Percentiles rank a stretch among this genome's conserved stretches.
Conservation (phyloP, 2,113 vertebrate genomes). For the Pholis gunnellus region DNA sequence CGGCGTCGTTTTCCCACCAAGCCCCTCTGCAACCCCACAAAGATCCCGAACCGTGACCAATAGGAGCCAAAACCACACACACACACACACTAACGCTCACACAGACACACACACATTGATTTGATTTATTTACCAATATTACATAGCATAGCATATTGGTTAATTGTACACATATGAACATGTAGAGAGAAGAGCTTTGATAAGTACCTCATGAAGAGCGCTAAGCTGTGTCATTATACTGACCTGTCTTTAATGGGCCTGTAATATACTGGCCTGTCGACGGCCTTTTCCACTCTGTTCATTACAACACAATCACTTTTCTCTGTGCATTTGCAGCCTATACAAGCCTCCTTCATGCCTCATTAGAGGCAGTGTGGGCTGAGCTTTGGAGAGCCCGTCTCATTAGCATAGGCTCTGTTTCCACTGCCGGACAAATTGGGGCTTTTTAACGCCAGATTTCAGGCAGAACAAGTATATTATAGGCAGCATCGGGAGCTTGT, state of each 20-base stretch:
- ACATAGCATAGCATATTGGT: too few relatives aligned
- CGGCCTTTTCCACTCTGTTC: slow-evolving; percentile 98
- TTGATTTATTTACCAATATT: not conserved
- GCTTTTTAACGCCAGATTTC: slow-evolving; percentile 58
- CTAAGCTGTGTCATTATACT: slow-evolving; percentile 31
- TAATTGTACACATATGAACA: not conserved
- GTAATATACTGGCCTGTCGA: slow-evolving; percentile 90
- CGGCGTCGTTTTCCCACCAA: slow-evolving; percentile 88
- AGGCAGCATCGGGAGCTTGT: slow-evolving; percentile 25
- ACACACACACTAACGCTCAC: slow-evolving; percentile 42
- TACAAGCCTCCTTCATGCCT: slow-evolving; percentile 98
- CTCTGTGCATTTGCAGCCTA: slow-evolving; percentile 77
- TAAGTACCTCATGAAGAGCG: not conserved
- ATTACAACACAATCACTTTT: slow-evolving; percentile 97
- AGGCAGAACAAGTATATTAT: slow-evolving; percentile 52
- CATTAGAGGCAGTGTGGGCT: slow-evolving; percentile 87
- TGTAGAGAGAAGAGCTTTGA: not conserved
- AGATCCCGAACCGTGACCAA: slow-evolving; percentile 89
- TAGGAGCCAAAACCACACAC: slow-evolving; percentile 83
- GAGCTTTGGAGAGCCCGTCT: slow-evolving; percentile 85
- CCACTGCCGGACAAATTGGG: slow-evolving; percentile 72
- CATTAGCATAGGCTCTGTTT: slow-evolving; percentile 87
- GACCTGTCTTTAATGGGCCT: slow-evolving; percentile 89
- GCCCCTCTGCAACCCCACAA: slow-evolving; percentile 83
- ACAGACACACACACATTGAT: slow-evolving; percentile 4